Conservation (phyloP, 2,888 invertebrate species). For the Acanthopleura granulata region DNA sequence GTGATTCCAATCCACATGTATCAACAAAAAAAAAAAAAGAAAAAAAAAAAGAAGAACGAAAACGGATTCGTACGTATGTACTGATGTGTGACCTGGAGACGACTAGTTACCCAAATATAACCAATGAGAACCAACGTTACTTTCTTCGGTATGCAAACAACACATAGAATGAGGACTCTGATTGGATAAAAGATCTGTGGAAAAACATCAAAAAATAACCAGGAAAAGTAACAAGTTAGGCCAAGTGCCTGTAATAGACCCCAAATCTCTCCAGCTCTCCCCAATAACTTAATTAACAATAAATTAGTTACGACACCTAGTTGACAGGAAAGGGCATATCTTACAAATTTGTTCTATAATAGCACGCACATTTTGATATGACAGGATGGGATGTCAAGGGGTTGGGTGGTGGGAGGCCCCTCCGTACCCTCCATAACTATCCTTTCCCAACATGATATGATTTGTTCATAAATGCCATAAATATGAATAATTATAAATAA, state of each 20-base stretch:
- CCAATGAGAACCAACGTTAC: conserved; percentile 16
- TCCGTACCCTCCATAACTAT: too few species aligned
- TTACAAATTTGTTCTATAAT: conserved; percentile 11
- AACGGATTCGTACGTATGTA: too few species aligned
- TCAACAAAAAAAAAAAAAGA: too few species aligned
- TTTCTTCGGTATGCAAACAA: conserved; percentile 6
- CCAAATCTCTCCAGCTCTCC: not conserved
- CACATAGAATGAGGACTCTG: conserved; percentile 14
- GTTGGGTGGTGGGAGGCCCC: not conserved
- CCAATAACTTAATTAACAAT: conserved; percentile 13
- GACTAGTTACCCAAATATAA: conserved; percentile 2
- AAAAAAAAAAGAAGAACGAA: too few species aligned
- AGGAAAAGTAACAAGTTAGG: conserved; percentile 12
- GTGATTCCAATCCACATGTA: too few species aligned
- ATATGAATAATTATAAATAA: not conserved
- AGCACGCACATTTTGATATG: conserved; percentile 4
- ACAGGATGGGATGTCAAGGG: not conserved
- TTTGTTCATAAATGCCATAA: not conserved
- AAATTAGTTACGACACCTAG: conserved; percentile 9
- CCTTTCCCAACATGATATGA: not conserved
- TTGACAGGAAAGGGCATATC: not conserved
- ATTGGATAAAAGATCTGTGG: conserved; percentile 12
- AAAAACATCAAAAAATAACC: conserved; percentile 16
- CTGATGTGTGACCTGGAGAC: not conserved
- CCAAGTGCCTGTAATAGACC: too few species aligned